Base-by-base conservation (phyloP, 2,113 vertebrate species). In the Scatophagus argus region DNA sequence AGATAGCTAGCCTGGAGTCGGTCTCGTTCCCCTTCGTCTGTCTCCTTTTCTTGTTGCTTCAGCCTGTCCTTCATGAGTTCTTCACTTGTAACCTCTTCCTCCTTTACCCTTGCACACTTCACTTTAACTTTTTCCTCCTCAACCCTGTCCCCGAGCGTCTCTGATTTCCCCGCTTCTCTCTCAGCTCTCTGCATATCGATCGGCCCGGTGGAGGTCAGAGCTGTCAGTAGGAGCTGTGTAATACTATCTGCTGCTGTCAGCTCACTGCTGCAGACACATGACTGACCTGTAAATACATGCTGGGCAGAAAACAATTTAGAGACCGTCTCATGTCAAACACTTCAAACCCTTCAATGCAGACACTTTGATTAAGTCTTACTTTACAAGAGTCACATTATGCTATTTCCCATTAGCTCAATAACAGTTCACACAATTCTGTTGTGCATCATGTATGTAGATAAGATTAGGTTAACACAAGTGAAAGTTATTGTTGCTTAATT, bases 221-320 rank as follows among this genome's bases (percentile, higher is more conserved):
- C 89, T 83, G 87, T 85, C 86, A 87, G 85, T 73, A 65, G 79
- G 88, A 89, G 73, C 79, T 67, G 79, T 86, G 90, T 88, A 91
- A 92, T 55, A 90, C 82, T 86, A 93, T 91, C 91, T 90, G 67
- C 86, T 65, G 91, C 89, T 88, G 90, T 90, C 89, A 88, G 16
- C 60, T 75, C 51, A 12, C 74, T 38, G 64, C 86, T 73, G 88
- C 89, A 76, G 52, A 87, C 34, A 65, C 83, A 79, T 46, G 77
- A 54, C 85, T 67, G 84, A 88, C 61, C 91, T 92, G 87, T 73
- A 90, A 89, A 86, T 71, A 83, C 90, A 89, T 56, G 89, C 92
- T 87, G 91, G 43, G 85, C 44, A 63, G 80, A 89, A 79, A 87
- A 79, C 81, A 25, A 73, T 80, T 83, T 58, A 36, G 41, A 74